Base-by-base conservation (phyloP, 2,797 vertebrate species). In the Tokudaia muenninki region DNA sequence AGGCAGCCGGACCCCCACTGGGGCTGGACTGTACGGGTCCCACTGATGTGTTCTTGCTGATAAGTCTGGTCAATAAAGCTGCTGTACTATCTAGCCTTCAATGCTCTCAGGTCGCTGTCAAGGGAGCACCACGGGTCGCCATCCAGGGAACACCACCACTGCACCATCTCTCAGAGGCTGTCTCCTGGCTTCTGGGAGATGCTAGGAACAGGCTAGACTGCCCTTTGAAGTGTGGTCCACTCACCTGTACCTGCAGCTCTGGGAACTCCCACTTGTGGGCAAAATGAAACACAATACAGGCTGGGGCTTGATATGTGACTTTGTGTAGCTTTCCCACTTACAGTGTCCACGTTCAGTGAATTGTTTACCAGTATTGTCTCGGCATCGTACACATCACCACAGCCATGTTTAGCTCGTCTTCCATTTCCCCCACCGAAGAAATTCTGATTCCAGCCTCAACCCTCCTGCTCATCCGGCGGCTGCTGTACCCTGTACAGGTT, bases 1-100 rank as follows among this genome's bases (percentile, higher is more conserved):
- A 3, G 55, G 47, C 41, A 65, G 72, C 82, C 70, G 22, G 89
- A 31, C 8, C 19, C 61, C 7, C 17, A 0, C 1, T 55, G 26
- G 22, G 0, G 1, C 86, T 12, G 70, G 59, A 24, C 13, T 90
- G 87, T 72, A n/a, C 11, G 63, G 84, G 59, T 50, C 86, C 72
- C 41, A 21, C 63, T 0, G 9, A 86, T 94, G 70, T 96, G 52
- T 91, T 95, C 83, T 90, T 89, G 92, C 95, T 87, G 94, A 92
- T 52, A 3, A 50, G 24, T 96, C 65, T 84, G 96, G 44, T 97
- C 88, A 98, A 98, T 98, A 98, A 98, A 98, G 82, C 93, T 83
- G 52, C 91, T 96, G 6, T 81, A n/a, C 61, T 37, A 19, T 67
- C 50, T 90, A 17, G 14, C 31, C 31, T 70, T 70, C 75, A 24